Base-by-base conservation (phyloP, 2,888 invertebrate genomes). In the Chironomus tentans region DNA sequence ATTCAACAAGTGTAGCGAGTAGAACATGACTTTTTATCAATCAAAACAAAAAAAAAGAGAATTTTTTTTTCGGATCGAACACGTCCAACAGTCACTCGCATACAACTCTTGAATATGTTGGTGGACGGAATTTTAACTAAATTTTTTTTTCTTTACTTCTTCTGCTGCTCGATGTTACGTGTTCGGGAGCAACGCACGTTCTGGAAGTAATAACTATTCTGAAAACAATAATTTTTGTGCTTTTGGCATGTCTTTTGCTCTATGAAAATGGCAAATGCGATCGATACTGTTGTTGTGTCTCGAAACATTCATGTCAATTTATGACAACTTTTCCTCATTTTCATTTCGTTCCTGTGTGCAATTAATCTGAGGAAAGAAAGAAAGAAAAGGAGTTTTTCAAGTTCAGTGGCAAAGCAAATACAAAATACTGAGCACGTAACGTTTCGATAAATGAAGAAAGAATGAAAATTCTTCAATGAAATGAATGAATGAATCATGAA, bases 41-140 rank as follows among this genome's bases (percentile, higher is more conserved):
- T 65, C 65, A 65, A 65, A 65, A 21, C 65, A 18, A 6, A 28
- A n/a, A n/a, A n/a, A n/a, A 28, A 28, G 38, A n/a, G 56, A 56
- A 24, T 24, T 65, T 65, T 62, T 65, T 65, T 62, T 65, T 18
- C 65, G 24, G 65, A 21, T 24, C 65, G 24, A 65, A 65, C 65
- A 65, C 65, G 65, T 65, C 65, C 65, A 65, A 65, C 18, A 65
- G 21, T 24, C 21, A 10, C 62, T 22, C 65, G 24, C 65, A 65
- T 22, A 65, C 18, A 65, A 65, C 21, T 38, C 38, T 65, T 24
- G 65, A 65, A 22, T 22, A 21, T 24, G 65, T 65, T 65, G 65
- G 65, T 65, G 65, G 65, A 65, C 65, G 21, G 65, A 65, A 65
- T 65, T 65, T 65, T 65, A 65, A 65, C 65, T 65, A 65, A 65